A percentile compares a stretch with the other conserved stretches of the same genome.
Conservation (phyloP, 2,113 vertebrate species). For the Promerops cafer region DNA sequence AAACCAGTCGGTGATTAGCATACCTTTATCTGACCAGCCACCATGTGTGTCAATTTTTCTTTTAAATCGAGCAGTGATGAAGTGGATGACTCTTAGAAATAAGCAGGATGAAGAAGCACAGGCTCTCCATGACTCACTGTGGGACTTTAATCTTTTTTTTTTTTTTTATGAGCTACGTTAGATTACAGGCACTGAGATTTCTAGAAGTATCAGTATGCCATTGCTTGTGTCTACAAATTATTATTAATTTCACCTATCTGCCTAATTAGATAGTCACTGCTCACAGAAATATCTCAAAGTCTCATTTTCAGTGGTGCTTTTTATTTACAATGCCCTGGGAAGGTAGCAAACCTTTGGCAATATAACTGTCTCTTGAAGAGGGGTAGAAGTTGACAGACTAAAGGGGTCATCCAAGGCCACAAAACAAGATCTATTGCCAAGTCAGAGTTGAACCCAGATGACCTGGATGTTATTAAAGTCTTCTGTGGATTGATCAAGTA, state of each 20-base stretch:
- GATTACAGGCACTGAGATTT: neutral
- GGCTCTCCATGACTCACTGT: neutral
- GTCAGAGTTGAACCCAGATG: neutral
- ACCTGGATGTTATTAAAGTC: neutral
- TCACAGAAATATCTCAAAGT: neutral
- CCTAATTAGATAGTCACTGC: neutral
- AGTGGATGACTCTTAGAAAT: neutral
- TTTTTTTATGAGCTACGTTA: neutral
- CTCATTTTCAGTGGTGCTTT: neutral
- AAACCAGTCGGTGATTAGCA: neutral
- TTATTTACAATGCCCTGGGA: neutral
- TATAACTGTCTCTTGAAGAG: neutral
- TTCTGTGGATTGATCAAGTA: neutral
- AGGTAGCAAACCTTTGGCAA: neutral
- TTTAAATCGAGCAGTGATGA: neutral
- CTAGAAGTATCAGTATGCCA: neutral
- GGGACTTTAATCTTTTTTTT: neutral
- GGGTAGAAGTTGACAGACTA: neutral
- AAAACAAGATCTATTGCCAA: neutral
- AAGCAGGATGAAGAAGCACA: neutral
- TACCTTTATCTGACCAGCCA: neutral
- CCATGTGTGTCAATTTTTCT: neutral
- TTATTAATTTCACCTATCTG: neutral
- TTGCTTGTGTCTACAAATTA: neutral
- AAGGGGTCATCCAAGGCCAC: neutral